These are phyloP conservation scores for Picathartes gymnocephalus DNA, from an alignment of 2,113 vertebrate genomes.

Conservation along the genomic window DNA sequence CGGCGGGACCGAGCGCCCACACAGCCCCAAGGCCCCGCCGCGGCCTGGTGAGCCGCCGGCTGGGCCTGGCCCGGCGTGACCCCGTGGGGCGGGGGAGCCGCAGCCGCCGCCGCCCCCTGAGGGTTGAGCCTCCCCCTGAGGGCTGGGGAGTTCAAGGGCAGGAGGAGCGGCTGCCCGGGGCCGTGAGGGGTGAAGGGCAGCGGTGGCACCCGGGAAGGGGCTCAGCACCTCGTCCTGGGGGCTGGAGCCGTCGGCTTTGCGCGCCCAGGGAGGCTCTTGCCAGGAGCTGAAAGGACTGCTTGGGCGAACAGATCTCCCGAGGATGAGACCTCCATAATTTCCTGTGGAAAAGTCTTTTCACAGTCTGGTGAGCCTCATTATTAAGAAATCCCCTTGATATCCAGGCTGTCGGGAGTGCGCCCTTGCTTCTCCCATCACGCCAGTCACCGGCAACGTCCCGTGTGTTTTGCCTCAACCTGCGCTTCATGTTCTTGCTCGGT, in stretches of 20 bases:
- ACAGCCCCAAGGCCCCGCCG: neutral
- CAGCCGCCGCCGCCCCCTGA: neutral
- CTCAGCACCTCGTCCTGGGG: neutral
- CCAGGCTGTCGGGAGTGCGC: neutral
- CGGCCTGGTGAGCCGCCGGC: neutral
- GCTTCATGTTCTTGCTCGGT: neutral
- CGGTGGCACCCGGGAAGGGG: neutral
- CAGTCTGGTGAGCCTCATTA: neutral
- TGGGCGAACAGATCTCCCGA: neutral
- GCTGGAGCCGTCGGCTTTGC: neutral
- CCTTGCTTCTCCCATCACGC: neutral
- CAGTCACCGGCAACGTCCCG: neutral
- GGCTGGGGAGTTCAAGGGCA: neutral
- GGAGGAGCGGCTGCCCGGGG: neutral
- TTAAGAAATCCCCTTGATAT: neutral
- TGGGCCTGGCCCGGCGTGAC: neutral
- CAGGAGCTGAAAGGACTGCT: neutral
- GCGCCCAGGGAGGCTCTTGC: too few relatives aligned
- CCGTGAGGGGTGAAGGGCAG: neutral
- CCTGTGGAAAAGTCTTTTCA: neutral
- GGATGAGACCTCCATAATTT: neutral
- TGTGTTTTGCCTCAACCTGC: neutral
- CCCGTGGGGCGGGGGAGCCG: neutral
- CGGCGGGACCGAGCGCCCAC: too few relatives aligned
- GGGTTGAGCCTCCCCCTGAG: neutral